Percentiles rank a stretch among this genome's conserved stretches.
phyloP scores from a whole-genome alignment of 2,113 vertebrate genomes.

The Sardina pilchardus region DNA sequence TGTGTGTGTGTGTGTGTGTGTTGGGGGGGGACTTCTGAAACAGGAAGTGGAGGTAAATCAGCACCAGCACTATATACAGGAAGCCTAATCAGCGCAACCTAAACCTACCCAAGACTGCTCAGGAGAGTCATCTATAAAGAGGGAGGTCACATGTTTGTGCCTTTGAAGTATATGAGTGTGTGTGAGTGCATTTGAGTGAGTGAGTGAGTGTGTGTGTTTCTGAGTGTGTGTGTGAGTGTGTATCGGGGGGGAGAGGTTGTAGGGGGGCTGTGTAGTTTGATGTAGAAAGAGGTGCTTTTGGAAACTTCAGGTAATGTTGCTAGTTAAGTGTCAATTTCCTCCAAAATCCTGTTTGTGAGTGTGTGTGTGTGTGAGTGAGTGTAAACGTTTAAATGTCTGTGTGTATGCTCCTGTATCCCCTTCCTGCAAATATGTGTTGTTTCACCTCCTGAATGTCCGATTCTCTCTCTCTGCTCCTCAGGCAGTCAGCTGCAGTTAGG shows the following conservation, averaged over 20 bases:
- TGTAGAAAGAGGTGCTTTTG: neutral
- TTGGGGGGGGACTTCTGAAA: neutral
- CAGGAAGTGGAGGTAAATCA: neutral
- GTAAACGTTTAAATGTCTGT: neutral
- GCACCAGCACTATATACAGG: neutral
- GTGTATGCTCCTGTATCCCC: neutral
- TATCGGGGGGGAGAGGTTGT: too few relatives aligned
- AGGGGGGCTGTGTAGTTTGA: neutral
- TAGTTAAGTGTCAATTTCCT: neutral
- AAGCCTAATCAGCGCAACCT: neutral
- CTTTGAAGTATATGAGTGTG: neutral
- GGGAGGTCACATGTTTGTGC: neutral
- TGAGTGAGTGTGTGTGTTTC: neutral
- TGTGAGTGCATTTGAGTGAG: neutral
- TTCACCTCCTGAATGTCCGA: too few relatives aligned
- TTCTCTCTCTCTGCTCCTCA: neutral
- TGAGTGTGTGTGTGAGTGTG: neutral
- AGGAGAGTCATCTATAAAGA: neutral
- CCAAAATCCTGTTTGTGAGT: neutral
- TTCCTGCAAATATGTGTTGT: neutral
- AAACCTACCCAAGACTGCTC: neutral
- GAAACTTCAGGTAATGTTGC: slow-evolving; percentile 7
- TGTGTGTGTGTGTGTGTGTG: neutral
- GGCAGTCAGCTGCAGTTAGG: neutral
- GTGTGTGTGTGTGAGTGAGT: neutral